Evolutionary conservation across 2,113 vertebrate species (phyloP), one percentile per base, ranked within the genome.

Genomic region (Emydura subglobosa): DNA sequence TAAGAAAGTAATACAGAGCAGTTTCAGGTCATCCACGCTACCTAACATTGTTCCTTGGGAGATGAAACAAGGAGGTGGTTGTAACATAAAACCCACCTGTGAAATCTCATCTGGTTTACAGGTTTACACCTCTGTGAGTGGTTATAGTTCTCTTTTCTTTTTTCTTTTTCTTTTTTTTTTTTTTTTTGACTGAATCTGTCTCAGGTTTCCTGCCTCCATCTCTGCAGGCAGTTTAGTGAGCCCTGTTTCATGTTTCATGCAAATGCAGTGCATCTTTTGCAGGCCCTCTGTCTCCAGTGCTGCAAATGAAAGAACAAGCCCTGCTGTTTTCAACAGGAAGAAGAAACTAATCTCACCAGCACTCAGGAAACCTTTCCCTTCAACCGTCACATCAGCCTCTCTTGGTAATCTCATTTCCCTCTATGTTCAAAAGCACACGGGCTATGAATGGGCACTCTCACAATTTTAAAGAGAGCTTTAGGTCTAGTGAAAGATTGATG

Each of bases 381-480:
- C 95, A n/a, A 13, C 68, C 47, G 47, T 53, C 72, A n/a, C 51
- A 0, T 82, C 27, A 0, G 44, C 89, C 50, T 80, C 61, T 95
- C 89, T 92, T 31, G 97, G 98, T 98, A 97, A 98, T 91, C 53
- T 84, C 65, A 25, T 44, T 90, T 78, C 29, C 3, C 44, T 39
- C 55, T 65, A 13, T 61, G 27, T 53, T 86, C 72, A 29, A 1
- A 79, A 85, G 13, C 3, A 50, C 6, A n/a, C 54, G 19, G 29
- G 85, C 86, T 93, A 79, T 83, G 85, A 78, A 82, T n/a, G 85
- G 57, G 44, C 72, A 39, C 82, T 6, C 21, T 29, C 42, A 12
- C 22, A 29, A 1, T 82, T 92, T 83, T 57, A 24, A 25, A 24
- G 79, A 88, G 76, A 44, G 55, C 76, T 82, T 88, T 90, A 78